Evolutionary conservation across 2,797 vertebrate genomes (phyloP).

Genomic region (Otus scops): DNA sequence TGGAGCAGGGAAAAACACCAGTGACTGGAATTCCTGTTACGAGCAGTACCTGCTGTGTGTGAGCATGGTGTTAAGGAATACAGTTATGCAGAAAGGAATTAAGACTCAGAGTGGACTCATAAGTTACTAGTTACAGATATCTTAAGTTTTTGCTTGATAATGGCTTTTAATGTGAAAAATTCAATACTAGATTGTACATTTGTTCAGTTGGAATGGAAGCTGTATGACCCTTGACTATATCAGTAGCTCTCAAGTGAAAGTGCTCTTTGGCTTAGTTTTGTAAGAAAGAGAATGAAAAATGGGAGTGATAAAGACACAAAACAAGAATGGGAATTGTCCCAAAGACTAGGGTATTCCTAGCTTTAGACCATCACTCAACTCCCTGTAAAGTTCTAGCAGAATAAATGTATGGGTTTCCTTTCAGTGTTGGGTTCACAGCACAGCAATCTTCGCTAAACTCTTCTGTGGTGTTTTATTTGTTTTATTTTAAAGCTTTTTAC

Average conservation of each 20-base stretch:
- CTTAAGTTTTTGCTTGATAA: neutral
- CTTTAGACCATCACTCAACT: neutral
- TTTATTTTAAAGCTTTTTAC: conserved; percentile 85
- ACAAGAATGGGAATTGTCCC: neutral
- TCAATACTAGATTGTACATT: accelerated
- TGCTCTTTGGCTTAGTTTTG: neutral
- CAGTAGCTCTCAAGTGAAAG: neutral
- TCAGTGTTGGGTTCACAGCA: neutral
- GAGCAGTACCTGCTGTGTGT: neutral
- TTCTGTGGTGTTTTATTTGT: neutral
- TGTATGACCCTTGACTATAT: neutral
- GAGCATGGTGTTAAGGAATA: neutral
- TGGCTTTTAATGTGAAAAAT: neutral
- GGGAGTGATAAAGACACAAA: neutral
- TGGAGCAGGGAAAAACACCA: neutral
- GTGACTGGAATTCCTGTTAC: neutral
- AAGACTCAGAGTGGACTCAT: neutral
- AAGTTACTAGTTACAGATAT: neutral
- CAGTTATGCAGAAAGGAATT: neutral
- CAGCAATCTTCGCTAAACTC: neutral
- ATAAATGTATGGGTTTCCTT: neutral
- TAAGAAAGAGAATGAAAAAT: neutral
- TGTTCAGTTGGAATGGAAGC: neutral
- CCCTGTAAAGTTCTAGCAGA: neutral
- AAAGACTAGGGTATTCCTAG: neutral